A percentile compares a stretch with the other conserved stretches of the same genome.
Evolutionary conservation across 2,113 vertebrate genomes (phyloP).

Genomic region (Recurvirostra avosetta): DNA sequence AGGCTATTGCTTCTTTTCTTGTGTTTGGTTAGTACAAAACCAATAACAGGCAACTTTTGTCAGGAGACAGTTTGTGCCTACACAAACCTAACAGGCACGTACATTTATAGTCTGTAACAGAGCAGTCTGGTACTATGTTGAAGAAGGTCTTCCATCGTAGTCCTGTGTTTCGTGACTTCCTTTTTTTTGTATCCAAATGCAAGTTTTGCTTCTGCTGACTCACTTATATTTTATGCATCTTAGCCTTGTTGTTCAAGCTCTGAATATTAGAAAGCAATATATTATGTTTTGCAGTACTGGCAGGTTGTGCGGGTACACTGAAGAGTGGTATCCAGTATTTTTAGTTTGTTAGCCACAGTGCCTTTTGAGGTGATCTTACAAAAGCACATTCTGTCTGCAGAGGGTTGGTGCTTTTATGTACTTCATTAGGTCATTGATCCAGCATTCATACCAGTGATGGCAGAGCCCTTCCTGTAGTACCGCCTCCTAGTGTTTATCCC

Average conservation of each 20-base stretch:
- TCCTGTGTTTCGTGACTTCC: neutral
- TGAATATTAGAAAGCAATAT: neutral
- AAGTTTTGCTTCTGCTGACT: neutral
- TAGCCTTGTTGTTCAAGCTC: neutral
- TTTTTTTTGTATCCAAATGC: neutral
- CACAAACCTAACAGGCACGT: fast-evolving
- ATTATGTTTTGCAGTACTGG: neutral
- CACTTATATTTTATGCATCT: neutral
- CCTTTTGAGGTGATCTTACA: neutral
- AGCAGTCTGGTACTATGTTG: neutral
- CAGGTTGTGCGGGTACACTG: neutral
- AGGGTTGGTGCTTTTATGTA: neutral
- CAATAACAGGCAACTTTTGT: neutral
- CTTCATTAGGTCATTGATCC: neutral
- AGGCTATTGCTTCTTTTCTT: neutral
- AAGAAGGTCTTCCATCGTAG: neutral
- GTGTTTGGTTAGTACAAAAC: neutral
- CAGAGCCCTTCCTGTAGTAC: neutral
- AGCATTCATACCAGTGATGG: neutral
- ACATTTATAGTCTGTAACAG: neutral
- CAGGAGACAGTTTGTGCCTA: neutral
- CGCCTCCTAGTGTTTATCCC: neutral
- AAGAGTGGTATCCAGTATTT: neutral
- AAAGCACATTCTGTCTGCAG: neutral
- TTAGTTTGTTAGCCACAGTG: neutral